Conservation (phyloP, 2,113 vertebrate genomes). For the Anguilla rostrata region DNA sequence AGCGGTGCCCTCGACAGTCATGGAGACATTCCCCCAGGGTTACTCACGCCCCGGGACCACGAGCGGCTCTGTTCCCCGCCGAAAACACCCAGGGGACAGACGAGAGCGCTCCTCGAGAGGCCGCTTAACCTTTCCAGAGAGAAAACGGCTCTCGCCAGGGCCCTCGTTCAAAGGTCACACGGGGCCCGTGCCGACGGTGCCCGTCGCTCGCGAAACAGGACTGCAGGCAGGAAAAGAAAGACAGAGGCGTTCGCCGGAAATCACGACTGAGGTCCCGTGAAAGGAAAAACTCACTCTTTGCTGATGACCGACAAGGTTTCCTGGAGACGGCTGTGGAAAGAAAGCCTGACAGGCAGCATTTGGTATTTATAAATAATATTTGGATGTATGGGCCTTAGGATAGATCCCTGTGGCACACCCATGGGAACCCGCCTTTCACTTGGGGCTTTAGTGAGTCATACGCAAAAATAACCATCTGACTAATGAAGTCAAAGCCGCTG, state of each 20-base stretch:
- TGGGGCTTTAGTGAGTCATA: no score
- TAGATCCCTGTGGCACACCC: not conserved
- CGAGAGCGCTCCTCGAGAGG: not conserved
- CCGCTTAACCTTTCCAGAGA: not conserved
- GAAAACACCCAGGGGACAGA: not conserved
- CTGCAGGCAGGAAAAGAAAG: not conserved
- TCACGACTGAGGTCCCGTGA: not conserved
- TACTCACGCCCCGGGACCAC: not conserved
- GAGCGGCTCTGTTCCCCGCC: not conserved
- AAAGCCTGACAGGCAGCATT: not conserved
- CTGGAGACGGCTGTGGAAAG: not conserved
- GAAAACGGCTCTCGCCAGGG: not conserved
- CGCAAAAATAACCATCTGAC: not conserved
- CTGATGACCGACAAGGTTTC: not conserved
- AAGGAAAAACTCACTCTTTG: not conserved
- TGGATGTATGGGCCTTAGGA: not conserved
- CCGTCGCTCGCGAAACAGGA: not conserved
- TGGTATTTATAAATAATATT: not conserved
- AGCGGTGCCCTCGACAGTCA: not conserved
- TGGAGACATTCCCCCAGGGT: not conserved
- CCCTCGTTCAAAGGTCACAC: not conserved
- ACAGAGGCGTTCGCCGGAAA: not conserved
- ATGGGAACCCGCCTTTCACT: no score
- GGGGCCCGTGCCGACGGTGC: not conserved
- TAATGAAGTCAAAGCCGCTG: not conserved